Base-by-base conservation (phyloP, 2,113 vertebrate genomes). In the Melanocharis versteri region DNA sequence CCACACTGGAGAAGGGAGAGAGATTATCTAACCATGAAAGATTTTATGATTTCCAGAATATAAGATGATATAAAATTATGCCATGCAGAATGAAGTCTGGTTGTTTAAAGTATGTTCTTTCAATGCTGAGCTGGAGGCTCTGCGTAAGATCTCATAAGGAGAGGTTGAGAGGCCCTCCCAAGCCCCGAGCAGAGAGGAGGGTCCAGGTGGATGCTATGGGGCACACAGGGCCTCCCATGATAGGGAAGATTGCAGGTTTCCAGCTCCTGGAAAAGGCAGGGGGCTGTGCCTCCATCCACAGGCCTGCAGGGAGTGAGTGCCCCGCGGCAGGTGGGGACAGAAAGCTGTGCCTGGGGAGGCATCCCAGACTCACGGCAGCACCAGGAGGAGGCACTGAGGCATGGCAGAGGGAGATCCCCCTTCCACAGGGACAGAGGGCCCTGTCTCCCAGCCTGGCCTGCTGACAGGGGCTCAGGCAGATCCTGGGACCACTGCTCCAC, bases 281-380 rank as follows among this genome's bases (percentile, higher is more conserved):
- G 31, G 17, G 7, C 70, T 83, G 33, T 40, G 26, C 26, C 10
- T 45, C 45, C 9, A 6, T 37, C 37, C 62, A 30, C 24, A 27
- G 31, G 11, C 54, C 35, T 39, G 33, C 26, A 53, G 48, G 44
- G 58, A 58, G 24, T 23, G 20, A 13, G 48, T 50, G 33, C 3
- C 11, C 26, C 0, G 0, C 0, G 1, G 50, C 58, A 72, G 69
- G 42, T 2, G 2, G 12, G 50, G 15, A 28, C 33, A 70, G 26
- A 61, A n/a, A 47, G 11, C n/a, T 61, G 31, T 68, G 47, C 31
- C 19, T 0, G 0, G 39, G 13, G 21, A 73, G 22, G 17, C 7
- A 47, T 5, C 28, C 20, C 54, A 51, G 50, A 19, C 17, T 30
- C 54, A 20, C 0, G 1, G 28, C 54, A 68, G 57, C 35, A 24